Evolutionary conservation across 2,797 vertebrate genomes (phyloP).

Genomic region (Chelon labrosus): DNA sequence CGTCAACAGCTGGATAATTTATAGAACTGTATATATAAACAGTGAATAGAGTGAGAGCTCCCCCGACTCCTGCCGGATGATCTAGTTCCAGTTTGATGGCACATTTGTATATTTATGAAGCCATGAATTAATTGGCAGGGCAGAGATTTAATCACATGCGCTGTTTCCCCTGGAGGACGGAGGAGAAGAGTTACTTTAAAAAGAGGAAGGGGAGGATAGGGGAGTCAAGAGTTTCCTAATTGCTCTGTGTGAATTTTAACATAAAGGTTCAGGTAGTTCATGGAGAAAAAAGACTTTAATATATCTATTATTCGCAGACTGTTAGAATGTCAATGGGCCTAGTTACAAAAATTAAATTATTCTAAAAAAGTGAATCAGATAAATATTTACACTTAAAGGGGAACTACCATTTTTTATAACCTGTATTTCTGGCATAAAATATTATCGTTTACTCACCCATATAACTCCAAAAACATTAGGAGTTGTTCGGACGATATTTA

Average conservation of each 20-base stretch:
- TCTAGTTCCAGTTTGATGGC: constrained; percentile 76
- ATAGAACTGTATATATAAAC: constrained; percentile 47
- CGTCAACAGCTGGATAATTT: constrained; percentile 61
- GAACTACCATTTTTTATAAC: too few relatives aligned
- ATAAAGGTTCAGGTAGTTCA: constrained; percentile 58
- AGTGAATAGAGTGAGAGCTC: constrained; percentile 52
- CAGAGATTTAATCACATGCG: constrained; percentile 82
- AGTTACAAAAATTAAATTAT: constrained; percentile 18
- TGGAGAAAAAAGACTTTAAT: constrained; percentile 47
- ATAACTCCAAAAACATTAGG: too few relatives aligned
- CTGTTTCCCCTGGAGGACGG: constrained; percentile 70
- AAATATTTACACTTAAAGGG: neutral
- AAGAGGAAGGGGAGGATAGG: constrained; percentile 62
- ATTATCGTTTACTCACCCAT: too few relatives aligned
- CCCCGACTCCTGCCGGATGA: constrained; percentile 55
- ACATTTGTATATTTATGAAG: constrained; percentile 84
- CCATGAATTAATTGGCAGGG: constrained; percentile 82
- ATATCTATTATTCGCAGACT: constrained; percentile 27
- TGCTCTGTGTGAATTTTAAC: constrained; percentile 47
- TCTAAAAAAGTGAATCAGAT: neutral
- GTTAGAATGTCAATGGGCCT: neutral
- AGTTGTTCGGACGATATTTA: too few relatives aligned
- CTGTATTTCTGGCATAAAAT: too few relatives aligned
- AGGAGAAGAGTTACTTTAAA: constrained; percentile 75
- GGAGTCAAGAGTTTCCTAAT: constrained; percentile 65